phyloP scores from a whole-genome alignment of 2,888 invertebrate species.

The Crioceris asparagi region DNA sequence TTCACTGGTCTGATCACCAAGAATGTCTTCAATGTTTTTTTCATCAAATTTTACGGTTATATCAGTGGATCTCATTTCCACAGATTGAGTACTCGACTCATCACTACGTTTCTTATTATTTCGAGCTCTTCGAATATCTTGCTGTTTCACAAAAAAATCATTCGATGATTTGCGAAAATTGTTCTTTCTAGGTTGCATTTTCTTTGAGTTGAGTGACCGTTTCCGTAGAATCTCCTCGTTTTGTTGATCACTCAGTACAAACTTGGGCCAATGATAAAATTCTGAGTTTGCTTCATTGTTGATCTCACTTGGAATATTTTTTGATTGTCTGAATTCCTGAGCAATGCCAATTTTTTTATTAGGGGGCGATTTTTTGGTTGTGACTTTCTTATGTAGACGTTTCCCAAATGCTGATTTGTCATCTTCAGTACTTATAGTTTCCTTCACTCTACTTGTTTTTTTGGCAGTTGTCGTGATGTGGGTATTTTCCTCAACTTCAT shows the following conservation, averaged over 20 bases:
- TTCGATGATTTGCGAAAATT: conserved; percentile 16
- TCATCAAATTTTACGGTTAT: no score
- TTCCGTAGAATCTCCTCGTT: conserved; percentile 17
- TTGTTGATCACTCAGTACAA: conserved; percentile 16
- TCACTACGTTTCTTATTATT: no score
- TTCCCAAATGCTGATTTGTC: conserved; percentile 5
- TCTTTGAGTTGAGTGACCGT: conserved; percentile 12
- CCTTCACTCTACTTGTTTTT: neutral
- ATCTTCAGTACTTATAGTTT: neutral
- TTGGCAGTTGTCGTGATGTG: neutral
- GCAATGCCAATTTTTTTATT: neutral
- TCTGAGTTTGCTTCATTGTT: conserved; percentile 13
- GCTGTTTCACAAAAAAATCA: conserved; percentile 12
- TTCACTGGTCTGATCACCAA: no score
- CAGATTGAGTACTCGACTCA: no score
- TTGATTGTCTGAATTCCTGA: no score
- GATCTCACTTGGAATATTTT: conserved; percentile 5
- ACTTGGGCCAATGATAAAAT: conserved; percentile 21
- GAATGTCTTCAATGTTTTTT: no score
- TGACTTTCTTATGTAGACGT: conserved; percentile 7
- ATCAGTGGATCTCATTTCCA: no score
- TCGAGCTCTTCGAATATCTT: no score
- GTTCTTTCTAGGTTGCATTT: conserved; percentile 4
- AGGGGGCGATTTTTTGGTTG: neutral
- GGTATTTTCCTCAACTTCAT: conserved; percentile 12